Base-by-base conservation (phyloP, 2,888 invertebrate species). In the Callyntrura guangdongensis region DNA sequence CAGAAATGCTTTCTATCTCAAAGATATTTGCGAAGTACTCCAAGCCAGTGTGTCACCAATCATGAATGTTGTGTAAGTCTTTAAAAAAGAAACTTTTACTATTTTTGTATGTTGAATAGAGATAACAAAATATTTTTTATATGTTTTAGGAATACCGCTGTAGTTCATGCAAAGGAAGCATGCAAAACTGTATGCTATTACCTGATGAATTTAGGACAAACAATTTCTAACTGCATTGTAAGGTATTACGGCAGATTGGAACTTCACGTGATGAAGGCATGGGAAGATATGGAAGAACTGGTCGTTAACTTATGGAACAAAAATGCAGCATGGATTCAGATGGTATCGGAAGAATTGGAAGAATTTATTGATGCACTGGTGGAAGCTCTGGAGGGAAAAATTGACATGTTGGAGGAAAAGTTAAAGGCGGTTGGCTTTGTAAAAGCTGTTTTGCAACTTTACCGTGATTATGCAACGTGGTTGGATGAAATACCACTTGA, bases 401-500 rank as follows among this genome's bases (percentile, higher is more conserved):
- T 94, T 22, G 93, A 93, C 17, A 69, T 92, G 69, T 45, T 93
- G 56, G 93, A 94, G 69, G 83, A 93, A 14, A 92, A 92, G 61
- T 77, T 93, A n/a, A 69, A 93, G 69, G 92, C 92, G 22, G 91
- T 93, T 22, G 93, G 92, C 0, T 84, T 94, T 53, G 85, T 94
- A n/a, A 88, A 89, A 36, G 92, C 92, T 56, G 4, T 92, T 0
- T 61, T 93, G 0, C 87, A 91, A 9, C 36, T 94, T 20, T 94
- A 94, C 72, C 67, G 93, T 72, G 93, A 94, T 22, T 94, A 94
- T 88, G 90, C 93, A 0, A 93, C 93, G 12, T 94, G 94, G 94
- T 83, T 94, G 17, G 94, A 94, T 85, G 94, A 94, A 87, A 91
- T 94, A n/a, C 94, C 94, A n/a, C 91, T 94, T 36, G 93, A 94